Evolutionary conservation across 2,113 vertebrate genomes (phyloP).

Genomic region (Platycercus adscitus): DNA sequence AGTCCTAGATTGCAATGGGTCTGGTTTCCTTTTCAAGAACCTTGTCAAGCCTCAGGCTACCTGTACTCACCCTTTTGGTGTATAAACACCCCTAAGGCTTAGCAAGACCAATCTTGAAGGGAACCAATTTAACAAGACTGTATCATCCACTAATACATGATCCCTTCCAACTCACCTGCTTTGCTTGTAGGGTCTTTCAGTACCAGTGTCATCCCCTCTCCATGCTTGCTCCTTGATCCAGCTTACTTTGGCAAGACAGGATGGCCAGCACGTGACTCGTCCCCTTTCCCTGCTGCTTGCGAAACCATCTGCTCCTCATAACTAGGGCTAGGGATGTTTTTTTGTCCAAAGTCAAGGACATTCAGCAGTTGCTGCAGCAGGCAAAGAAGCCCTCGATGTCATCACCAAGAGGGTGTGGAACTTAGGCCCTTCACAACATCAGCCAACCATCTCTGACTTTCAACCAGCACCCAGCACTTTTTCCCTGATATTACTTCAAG

Average conservation of each 20-base stretch:
- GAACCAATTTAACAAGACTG: neutral
- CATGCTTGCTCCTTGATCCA: neutral
- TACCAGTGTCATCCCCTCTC: neutral
- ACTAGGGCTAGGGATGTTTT: neutral
- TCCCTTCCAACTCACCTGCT: neutral
- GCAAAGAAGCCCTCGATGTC: neutral
- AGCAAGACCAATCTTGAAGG: neutral
- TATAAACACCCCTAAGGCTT: neutral
- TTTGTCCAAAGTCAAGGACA: neutral
- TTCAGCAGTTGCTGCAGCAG: neutral
- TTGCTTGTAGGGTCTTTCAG: neutral
- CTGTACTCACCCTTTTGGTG: neutral
- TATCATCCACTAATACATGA: neutral
- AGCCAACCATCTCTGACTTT: neutral
- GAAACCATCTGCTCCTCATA: neutral
- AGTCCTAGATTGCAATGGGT: neutral
- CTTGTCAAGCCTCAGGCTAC: neutral
- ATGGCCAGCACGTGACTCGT: neutral
- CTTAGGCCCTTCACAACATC: neutral
- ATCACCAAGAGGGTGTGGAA: neutral
- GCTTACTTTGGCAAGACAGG: neutral
- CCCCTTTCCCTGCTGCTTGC: neutral
- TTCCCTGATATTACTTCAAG: neutral
- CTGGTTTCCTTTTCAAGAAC: neutral
- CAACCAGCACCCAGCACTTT: neutral